These are phyloP conservation scores for Mormyrus proboscirostris DNA, from an alignment of 2,797 vertebrate species.

Conservation along the genomic window DNA sequence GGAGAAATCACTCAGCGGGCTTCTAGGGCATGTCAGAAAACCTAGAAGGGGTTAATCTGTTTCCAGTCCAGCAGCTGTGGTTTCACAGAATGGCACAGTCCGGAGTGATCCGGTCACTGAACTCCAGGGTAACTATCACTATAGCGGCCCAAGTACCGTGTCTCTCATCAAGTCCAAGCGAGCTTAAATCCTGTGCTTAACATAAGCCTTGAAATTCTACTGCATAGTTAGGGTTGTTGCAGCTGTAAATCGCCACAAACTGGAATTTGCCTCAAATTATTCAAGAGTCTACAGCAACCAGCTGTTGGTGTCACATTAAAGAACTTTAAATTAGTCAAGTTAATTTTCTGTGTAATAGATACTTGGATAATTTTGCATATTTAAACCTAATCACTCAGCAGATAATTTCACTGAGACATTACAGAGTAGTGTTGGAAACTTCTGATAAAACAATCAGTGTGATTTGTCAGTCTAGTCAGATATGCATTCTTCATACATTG, in stretches of 20 bases:
- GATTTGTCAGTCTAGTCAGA: constrained; percentile 9
- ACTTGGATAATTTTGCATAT: neutral
- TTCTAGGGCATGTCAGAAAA: neutral
- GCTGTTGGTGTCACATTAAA: neutral
- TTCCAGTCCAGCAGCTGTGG: neutral
- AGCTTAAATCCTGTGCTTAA: neutral
- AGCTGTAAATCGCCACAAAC: neutral
- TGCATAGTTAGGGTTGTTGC: neutral
- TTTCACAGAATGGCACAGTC: constrained; percentile 22
- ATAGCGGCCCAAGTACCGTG: neutral
- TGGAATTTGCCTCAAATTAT: neutral
- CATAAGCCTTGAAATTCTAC: neutral
- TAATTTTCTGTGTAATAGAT: neutral
- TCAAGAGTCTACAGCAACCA: neutral
- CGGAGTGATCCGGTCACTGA: neutral
- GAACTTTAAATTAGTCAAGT: neutral
- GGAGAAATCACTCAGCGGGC: neutral
- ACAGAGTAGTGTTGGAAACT: neutral
- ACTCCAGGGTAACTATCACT: neutral
- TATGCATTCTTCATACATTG: neutral
- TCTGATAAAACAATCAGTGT: neutral
- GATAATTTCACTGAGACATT: neutral
- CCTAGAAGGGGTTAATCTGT: neutral
- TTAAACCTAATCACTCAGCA: neutral
- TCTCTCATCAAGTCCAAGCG: neutral